Conservation (phyloP, 2,888 invertebrate genomes). For the Nomada ferruginata region DNA sequence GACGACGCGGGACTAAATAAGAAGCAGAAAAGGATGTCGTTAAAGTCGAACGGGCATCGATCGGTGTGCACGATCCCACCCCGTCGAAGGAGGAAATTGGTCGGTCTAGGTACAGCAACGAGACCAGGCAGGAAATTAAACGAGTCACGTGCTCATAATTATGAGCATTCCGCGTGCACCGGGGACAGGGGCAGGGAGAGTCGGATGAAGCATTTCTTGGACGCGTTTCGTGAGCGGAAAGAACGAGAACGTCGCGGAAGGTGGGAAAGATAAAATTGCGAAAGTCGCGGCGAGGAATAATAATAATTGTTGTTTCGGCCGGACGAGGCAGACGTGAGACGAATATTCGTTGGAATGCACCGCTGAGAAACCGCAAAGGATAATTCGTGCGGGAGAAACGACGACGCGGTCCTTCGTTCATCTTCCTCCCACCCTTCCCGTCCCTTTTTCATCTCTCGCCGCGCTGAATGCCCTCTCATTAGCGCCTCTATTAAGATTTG, state of each 20-base stretch:
- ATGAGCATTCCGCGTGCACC: constrained; percentile 75
- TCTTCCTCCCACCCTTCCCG: constrained; percentile 39
- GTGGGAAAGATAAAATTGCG: constrained; percentile 70
- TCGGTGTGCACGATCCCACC: constrained; percentile 33
- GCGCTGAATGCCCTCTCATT: constrained; percentile 80
- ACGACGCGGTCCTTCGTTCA: constrained; percentile 16
- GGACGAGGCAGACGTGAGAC: constrained; percentile 75
- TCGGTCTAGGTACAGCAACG: constrained; percentile 65
- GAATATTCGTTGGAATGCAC: constrained; percentile 76
- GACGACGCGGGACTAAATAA: constrained; percentile 1
- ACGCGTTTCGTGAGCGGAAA: constrained; percentile 31
- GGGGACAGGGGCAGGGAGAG: background rate
- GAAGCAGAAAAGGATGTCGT: constrained; percentile 36
- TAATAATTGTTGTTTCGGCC: constrained; percentile 78
- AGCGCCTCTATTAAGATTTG: constrained; percentile 82
- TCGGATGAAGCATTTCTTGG: background rate
- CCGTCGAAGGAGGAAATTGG: constrained; percentile 76
- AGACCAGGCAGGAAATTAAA: constrained; percentile 80
- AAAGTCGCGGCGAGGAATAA: constrained; percentile 70
- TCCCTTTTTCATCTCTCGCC: constrained; percentile 59
- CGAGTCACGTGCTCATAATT: constrained; percentile 82
- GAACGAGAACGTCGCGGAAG: constrained; percentile 29
- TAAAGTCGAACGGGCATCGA: constrained; percentile 53
- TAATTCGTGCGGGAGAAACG: constrained; percentile 69
- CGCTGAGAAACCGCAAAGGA: constrained; percentile 74